These are phyloP conservation scores for Blastobasis lacticolella DNA, from an alignment of 2,888 invertebrate species.

Conservation along the genomic window DNA sequence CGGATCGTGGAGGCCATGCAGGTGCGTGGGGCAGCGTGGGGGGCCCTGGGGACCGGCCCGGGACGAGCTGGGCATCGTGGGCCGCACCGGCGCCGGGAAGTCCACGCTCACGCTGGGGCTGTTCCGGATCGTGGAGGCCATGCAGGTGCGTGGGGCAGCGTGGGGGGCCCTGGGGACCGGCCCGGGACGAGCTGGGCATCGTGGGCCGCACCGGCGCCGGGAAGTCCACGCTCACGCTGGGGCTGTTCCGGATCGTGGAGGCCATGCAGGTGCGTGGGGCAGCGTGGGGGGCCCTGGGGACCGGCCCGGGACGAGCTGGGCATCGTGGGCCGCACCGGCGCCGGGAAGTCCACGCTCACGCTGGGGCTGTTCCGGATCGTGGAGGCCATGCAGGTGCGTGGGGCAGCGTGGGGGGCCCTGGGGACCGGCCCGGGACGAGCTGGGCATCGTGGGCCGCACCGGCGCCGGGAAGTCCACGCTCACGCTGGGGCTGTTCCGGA, in stretches of 20 bases:
- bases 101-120: conserved; percentile 90
- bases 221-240: conserved; percentile 91
- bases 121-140: conserved; percentile 73
- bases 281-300: too few species aligned
- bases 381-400: not conserved
- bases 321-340: conserved; percentile 92
- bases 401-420: too few species aligned
- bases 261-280: not conserved
- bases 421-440: conserved; percentile 91
- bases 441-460: conserved; percentile 92
- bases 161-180: too few species aligned
- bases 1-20: conserved; percentile 45
- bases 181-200: conserved; percentile 92
- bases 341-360: conserved; percentile 93
- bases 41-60: too few species aligned
- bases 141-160: too few species aligned
- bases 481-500: conserved; percentile 88
- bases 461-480: conserved; percentile 95
- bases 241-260: conserved; percentile 79
- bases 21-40: too few species aligned
- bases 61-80: conserved; percentile 94
- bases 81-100: conserved; percentile 93
- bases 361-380: conserved; percentile 83
- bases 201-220: conserved; percentile 94
- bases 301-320: conserved; percentile 92